Percentiles rank a stretch among this genome's conserved stretches.
phyloP scores from a whole-genome alignment of 2,113 vertebrate species.

The Petroica traversi region DNA sequence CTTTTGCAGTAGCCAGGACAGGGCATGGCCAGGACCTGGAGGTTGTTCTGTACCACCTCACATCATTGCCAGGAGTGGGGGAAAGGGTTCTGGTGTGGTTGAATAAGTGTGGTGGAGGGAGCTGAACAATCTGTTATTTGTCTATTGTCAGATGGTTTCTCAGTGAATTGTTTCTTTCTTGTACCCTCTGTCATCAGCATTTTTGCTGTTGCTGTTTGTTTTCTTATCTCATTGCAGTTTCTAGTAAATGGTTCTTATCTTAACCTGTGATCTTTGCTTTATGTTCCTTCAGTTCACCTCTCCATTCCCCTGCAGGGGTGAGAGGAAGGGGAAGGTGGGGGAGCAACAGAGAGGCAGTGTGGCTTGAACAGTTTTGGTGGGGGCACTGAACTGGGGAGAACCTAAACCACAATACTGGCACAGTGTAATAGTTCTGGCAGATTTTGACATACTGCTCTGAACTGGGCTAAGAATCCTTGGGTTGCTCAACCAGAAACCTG shows the following conservation, averaged over 20 bases:
- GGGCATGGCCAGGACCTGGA: background rate
- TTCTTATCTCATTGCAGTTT: background rate
- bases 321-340: background rate
- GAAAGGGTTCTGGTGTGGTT: background rate
- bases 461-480: background rate
- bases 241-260: background rate
- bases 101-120: background rate
- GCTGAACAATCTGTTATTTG: accelerated
- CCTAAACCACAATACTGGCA: background rate
- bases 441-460: background rate
- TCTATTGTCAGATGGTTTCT: background rate
- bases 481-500: background rate
- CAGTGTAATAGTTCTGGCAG: background rate
- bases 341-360: accelerated
- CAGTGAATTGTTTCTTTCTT: background rate
- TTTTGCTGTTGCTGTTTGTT: background rate
- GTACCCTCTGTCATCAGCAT: background rate
- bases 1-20: background rate
- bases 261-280: background rate
- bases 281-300: background rate
- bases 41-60: background rate
- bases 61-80: background rate
- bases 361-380: background rate
- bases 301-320: accelerated
- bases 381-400: background rate